Base-by-base conservation (phyloP, 1,140 invertebrate genomes). In the Caerostris darwini region DNA sequence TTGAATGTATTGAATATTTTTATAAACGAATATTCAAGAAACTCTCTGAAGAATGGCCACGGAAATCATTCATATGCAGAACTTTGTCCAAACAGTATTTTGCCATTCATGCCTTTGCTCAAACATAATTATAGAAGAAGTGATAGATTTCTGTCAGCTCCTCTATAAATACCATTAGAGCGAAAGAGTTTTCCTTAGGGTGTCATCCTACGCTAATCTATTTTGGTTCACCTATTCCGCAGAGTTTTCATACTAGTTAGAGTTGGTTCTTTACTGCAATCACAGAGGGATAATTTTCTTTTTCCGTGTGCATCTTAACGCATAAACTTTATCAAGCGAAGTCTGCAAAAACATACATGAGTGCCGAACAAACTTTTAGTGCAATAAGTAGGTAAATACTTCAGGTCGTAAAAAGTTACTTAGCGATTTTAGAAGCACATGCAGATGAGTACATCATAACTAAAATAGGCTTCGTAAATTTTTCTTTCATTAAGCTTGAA, bases 111-210 rank as follows among this genome's bases (percentile, higher is more conserved):
- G 5, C 34, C 7, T 8, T 34, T 10, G 10, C 69, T 50, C n/a
- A 3, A 8, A 50, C 34, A 71, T 71, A 71, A 71, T 71, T 71
- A 71, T 71, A 71, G 50, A 34, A 8, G 69, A 34, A 71, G 34
- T 71, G 69, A 71, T 71, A 71, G 8, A 71, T 71, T 71, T 71
- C 69, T 71, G 69, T 71, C 69, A 50, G 19, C 50, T 50, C 69
- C 8, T 10, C 69, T 34, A 71, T 71, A 71, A 71, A 71, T 71
- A 50, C 12, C 7, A 50, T 71, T 71, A 71, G 19, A 19, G 19
- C 50, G 19, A 71, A 71, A 7, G 69, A 71, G 69, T 34, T 34
- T 34, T 34, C 19, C 50, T 8, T 10, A 71, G 69, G 10, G 69
- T 71, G 2, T 71, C 69, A n/a, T 10, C 69, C 69, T 19, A 71